Percentiles rank a stretch among this genome's conserved stretches.
Conservation (phyloP, 2,113 vertebrate species). For the Protomyctophum bolini region DNA sequence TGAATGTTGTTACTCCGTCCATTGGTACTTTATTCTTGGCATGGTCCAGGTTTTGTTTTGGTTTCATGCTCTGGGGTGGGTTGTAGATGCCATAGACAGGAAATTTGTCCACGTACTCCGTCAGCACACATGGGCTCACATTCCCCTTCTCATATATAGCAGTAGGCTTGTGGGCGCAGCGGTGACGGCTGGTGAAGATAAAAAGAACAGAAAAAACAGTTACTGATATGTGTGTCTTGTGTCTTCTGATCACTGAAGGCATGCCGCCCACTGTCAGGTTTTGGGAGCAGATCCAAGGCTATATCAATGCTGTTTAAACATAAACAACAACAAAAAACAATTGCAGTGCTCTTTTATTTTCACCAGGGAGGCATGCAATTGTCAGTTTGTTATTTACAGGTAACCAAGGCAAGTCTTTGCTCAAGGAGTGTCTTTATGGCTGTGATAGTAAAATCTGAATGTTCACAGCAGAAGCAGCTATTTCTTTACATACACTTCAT, state of each 20-base stretch:
- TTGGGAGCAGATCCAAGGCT: neutral
- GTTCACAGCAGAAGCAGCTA: neutral
- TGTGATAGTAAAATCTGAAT: neutral
- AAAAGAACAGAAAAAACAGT: neutral
- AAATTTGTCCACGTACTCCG: constrained; percentile 86
- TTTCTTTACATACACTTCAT: neutral
- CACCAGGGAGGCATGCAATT: neutral
- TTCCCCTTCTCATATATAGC: constrained; percentile 72
- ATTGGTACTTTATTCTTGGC: constrained; percentile 62
- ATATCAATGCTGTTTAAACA: neutral
- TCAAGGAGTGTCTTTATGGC: neutral
- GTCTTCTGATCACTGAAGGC: too few relatives aligned
- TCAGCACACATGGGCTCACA: constrained; percentile 44
- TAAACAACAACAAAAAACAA: neutral
- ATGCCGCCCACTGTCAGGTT: too few relatives aligned
- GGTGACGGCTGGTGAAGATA: constrained; percentile 78
- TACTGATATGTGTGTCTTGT: neutral
- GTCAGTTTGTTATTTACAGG: neutral
- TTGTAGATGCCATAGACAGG: constrained; percentile 68
- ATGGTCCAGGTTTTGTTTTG: constrained; percentile 63
- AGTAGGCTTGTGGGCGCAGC: constrained; percentile 75
- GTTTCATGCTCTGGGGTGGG: constrained; percentile 77
- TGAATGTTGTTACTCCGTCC: constrained; percentile 84
- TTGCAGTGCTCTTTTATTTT: neutral
- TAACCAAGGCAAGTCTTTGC: constrained; percentile 11